Evolutionary conservation across 92 coral and sea anemone species (phyloP), one percentile per base, ranked within the genome.

Genomic region (Diadumene lineata): DNA sequence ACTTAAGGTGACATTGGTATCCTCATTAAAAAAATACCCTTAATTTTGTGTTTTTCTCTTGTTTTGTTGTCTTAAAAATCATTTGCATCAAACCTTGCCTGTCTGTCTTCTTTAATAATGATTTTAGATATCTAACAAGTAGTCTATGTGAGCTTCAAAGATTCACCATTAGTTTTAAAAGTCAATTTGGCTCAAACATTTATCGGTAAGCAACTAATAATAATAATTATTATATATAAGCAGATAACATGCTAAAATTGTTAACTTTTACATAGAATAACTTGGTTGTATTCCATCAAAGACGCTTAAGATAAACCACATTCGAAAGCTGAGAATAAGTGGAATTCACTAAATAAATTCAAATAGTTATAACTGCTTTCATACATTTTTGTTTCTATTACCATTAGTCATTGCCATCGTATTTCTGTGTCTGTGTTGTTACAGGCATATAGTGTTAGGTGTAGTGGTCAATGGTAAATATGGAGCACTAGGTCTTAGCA

Each of bases 381-480:
- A 11, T 61, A 63, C 43, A 67, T 48, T 21, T 6, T 38, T 67
- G 56, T 66, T 34, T 10, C 22, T 44, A 1, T 31, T 17, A 22
- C 34, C 17, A 23, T 46, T 31, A 29, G 21, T 26, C 7, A 1
- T 66, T 1, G 6, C 7, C 7, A 38, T 38, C 48, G 6, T 6
- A 11, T 43, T 34, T 43, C 24, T 10, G 8, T 70, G 27, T 61
- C 15, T 19, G 24, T 30, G 56, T 10, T 64, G 68, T 50, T 44
- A 15, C 29, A 96, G 99, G 69, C 99, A 96, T 80, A 93, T 94
- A 74, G 98, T 96, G 30, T 84, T 96, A 29, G 99, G 99, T 27
- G 88, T 96, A 2, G 86, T 83, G 21, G 77, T 73, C 50, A 74
- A 85, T 64, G 97, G 99, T 27, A 92, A 77, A 26, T 96, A 78